A percentile compares a stretch with the other conserved stretches of the same genome.
phyloP scores from a whole-genome alignment of 2,888 invertebrate genomes.

The Gryllus longicercus region DNA sequence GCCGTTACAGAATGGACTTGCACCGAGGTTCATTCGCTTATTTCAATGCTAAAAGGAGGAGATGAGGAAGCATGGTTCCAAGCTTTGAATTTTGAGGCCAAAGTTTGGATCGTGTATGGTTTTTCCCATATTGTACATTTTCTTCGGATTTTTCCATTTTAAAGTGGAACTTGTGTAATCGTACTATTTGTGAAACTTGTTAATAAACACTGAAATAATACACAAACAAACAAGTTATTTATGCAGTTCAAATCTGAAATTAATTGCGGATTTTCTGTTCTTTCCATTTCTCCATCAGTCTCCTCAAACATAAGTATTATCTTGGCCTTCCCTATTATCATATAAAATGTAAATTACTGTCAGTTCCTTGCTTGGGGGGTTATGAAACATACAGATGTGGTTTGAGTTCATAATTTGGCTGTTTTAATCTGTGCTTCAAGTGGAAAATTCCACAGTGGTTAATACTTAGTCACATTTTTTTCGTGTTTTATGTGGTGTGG shows the following conservation, averaged over 20 bases:
- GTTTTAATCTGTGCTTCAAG: no score
- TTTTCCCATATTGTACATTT: slow-evolving; percentile 34
- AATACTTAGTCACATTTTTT: no score
- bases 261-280: not conserved
- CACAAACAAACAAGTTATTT: slow-evolving; percentile 28
- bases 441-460: no score
- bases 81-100: slow-evolving; percentile 19
- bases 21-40: slow-evolving; percentile 18
- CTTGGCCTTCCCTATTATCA: not conserved
- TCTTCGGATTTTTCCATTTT: slow-evolving; percentile 31
- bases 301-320: not conserved
- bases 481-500: no score
- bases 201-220: slow-evolving; percentile 36
- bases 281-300: slow-evolving; percentile 11
- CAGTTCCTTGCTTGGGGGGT: not conserved
- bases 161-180: slow-evolving; percentile 36
- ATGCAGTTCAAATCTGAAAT: not conserved
- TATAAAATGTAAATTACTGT: not conserved
- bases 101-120: slow-evolving; percentile 24
- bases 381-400: no score
- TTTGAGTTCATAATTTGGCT: no score
- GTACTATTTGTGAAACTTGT: slow-evolving; percentile 36
- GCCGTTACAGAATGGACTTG: slow-evolving; percentile 20
- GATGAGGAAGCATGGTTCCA: slow-evolving; percentile 26
- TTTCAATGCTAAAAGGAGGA: slow-evolving; percentile 21